These are phyloP conservation scores for Ganaspis brasiliensis DNA, from an alignment of 2,888 invertebrate genomes.

Conservation along the genomic window DNA sequence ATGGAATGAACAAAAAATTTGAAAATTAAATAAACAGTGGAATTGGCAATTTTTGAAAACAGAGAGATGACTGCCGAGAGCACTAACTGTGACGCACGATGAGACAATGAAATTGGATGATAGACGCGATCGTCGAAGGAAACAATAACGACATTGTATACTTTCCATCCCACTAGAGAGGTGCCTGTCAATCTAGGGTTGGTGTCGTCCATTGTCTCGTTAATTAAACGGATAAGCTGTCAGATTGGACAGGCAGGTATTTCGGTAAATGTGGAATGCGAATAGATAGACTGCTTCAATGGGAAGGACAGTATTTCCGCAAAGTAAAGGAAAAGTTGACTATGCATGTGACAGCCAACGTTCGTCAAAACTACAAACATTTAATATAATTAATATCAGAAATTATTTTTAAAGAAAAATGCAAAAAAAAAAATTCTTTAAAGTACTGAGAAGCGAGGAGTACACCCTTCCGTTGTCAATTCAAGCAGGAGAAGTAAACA, in stretches of 20 bases:
- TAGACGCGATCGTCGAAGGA: constrained; percentile 48
- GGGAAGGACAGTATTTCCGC: constrained; percentile 53
- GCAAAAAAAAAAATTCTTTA: neutral
- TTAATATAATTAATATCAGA: too few relatives aligned
- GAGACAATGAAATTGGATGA: constrained; percentile 35
- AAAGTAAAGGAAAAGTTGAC: constrained; percentile 74
- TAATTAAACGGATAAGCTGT: constrained; percentile 79
- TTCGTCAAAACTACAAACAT: neutral
- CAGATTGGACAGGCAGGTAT: constrained; percentile 58
- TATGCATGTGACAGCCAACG: constrained; percentile 67
- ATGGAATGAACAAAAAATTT: neutral
- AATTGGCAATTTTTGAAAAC: constrained; percentile 3
- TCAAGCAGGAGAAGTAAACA: too few relatives aligned
- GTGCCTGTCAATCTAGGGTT: constrained; percentile 65
- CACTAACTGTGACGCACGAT: constrained; percentile 3
- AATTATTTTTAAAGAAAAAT: neutral
- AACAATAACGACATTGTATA: constrained; percentile 73
- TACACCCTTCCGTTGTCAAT: too few relatives aligned
- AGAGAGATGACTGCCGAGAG: constrained; percentile 13
- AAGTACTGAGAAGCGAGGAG: too few relatives aligned
- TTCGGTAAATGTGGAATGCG: constrained; percentile 51
- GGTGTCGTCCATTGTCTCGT: constrained; percentile 74
- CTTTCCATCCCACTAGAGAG: constrained; percentile 62
- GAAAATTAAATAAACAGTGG: neutral
- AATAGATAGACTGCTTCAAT: constrained; percentile 49